Evolutionary conservation across 2,888 invertebrate genomes (phyloP).

Genomic region (Drosophila putrida): DNA sequence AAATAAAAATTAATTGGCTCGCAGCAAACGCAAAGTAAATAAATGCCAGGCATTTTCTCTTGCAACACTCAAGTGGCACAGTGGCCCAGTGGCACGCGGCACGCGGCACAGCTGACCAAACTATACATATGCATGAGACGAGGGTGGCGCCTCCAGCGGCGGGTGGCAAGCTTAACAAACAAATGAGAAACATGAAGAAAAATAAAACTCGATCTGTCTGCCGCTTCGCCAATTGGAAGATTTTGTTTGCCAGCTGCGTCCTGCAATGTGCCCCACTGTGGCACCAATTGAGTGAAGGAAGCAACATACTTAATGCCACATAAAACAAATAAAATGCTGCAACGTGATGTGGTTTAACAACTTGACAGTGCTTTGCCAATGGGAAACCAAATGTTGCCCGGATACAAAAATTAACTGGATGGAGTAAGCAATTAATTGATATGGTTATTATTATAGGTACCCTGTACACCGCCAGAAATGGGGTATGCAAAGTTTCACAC

Average conservation of each 20-base stretch:
- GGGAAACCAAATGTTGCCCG: neutral
- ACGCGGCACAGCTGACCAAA: conserved; percentile 41
- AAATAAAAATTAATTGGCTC: conserved; percentile 80
- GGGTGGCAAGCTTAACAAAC: conserved; percentile 7
- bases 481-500: too few relatives aligned
- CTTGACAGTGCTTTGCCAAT: conserved; percentile 7
- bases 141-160: neutral
- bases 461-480: too few relatives aligned
- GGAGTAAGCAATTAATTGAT: conserved; percentile 10
- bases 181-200: conserved; percentile 7
- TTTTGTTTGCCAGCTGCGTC: conserved; percentile 26
- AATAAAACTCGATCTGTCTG: conserved; percentile 13
- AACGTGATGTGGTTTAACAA: conserved; percentile 54
- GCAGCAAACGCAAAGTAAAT: conserved; percentile 55
- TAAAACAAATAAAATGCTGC: conserved; percentile 44
- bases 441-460: neutral
- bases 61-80: conserved; percentile 22
- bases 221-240: conserved; percentile 25
- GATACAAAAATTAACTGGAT: neutral
- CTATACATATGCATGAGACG: conserved; percentile 31
- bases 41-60: conserved; percentile 22
- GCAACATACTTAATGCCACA: conserved; percentile 25
- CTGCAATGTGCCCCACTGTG: neutral
- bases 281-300: neutral
- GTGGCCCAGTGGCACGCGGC: neutral